These are phyloP conservation scores for Andrena minutula DNA, from an alignment of 2,888 invertebrate species.

Conservation along the genomic window DNA sequence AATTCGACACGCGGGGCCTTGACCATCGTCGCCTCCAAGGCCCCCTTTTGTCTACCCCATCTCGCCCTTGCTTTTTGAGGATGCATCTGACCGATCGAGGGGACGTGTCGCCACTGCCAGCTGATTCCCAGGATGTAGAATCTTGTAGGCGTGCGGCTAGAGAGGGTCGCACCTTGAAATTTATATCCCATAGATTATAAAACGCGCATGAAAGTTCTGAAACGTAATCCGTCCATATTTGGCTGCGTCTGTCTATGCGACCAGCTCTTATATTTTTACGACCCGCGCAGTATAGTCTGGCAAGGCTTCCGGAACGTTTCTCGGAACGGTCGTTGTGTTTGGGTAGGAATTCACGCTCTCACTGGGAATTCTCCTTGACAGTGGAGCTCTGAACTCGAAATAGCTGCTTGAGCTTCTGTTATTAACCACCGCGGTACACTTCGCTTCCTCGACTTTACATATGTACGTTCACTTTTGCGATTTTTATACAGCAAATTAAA, in stretches of 20 bases:
- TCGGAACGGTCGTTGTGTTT: conserved; percentile 23
- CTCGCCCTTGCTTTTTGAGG: background rate
- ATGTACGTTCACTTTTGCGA: too few relatives aligned
- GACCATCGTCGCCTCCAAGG: conserved; percentile 44
- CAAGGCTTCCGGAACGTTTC: conserved; percentile 4
- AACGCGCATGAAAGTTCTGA: background rate
- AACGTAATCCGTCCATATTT: conserved; percentile 4
- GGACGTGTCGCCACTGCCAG: too few relatives aligned
- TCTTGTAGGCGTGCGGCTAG: too few relatives aligned
- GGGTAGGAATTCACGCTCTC: conserved; percentile 3
- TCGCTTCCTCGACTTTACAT: too few relatives aligned
- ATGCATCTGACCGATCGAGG: background rate
- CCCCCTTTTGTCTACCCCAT: background rate
- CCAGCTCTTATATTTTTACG: conserved; percentile 12
- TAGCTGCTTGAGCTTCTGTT: conserved; percentile 2
- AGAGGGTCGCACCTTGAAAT: too few relatives aligned
- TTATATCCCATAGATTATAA: too few relatives aligned
- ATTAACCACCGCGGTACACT: too few relatives aligned
- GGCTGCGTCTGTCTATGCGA: background rate
- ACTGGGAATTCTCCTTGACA: conserved; percentile 1
- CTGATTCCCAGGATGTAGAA: too few relatives aligned
- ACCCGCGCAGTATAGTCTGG: conserved; percentile 7
- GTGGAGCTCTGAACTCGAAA: background rate
- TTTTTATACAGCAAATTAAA: too few relatives aligned
- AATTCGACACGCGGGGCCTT: conserved; percentile 47